A percentile compares a stretch with the other conserved stretches of the same genome.
Conservation (phyloP, 2,113 vertebrate species). For the Etia nguti region DNA sequence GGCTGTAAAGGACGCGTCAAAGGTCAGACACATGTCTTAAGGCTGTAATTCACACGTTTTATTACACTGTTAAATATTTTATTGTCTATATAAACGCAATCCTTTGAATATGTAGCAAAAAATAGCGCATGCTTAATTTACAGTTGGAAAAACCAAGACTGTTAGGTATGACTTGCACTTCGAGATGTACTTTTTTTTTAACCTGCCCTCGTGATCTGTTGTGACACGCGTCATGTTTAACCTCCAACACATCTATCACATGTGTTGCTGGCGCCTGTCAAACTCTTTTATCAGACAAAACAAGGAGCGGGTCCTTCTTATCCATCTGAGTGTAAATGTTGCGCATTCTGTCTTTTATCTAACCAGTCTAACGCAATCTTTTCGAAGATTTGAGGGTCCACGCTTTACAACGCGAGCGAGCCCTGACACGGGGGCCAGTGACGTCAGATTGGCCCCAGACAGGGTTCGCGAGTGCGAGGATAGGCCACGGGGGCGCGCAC, state of each 20-base stretch:
- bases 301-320: slow-evolving; percentile 50
- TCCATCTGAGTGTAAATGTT: slow-evolving; percentile 57
- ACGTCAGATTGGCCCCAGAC: slow-evolving; percentile 64
- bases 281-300: slow-evolving; percentile 64
- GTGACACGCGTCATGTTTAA: slow-evolving; percentile 67
- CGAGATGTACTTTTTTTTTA: background rate
- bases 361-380: slow-evolving; percentile 64
- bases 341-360: slow-evolving; percentile 55
- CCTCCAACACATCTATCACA: slow-evolving; percentile 55
- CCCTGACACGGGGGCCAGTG: slow-evolving; percentile 52
- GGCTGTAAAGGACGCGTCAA: background rate
- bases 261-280: slow-evolving; percentile 59
- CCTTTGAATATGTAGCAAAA: background rate
- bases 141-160: background rate
- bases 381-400: slow-evolving; percentile 39
- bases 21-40: background rate
- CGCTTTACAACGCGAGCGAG: slow-evolving; percentile 41
- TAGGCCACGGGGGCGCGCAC: slow-evolving; percentile 57
- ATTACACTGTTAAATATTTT: background rate
- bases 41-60: background rate
- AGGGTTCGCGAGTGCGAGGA: slow-evolving; percentile 42
- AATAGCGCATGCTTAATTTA: background rate
- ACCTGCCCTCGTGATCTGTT: background rate
- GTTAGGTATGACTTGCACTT: background rate
- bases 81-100: background rate